Evolutionary conservation across 2,888 invertebrate genomes (phyloP), one percentile per base, ranked within the genome.

Genomic region (Reticulitermes lucifugus): DNA sequence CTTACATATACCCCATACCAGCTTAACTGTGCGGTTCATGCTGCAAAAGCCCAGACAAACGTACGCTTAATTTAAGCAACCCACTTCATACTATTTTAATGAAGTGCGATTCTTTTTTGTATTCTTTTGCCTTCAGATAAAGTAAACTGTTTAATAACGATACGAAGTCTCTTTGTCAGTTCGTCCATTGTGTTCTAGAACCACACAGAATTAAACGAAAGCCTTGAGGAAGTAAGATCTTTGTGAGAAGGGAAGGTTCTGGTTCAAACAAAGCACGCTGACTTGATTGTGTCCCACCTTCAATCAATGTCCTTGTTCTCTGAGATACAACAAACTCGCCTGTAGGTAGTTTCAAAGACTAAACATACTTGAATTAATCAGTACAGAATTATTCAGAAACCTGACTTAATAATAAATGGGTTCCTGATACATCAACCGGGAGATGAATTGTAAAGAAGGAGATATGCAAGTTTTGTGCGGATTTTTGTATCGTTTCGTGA

Each of bases 101-200:
- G 46, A 77, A 77, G 77, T 77, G 75, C 14, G 35, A 77, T 77
- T 77, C 77, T 77, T 77, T 77, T n/a, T 77, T 46, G 25, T n/a
- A 7, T 6, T 77, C n/a, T 46, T 65, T 0, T n/a, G 25, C 65
- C n/a, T 65, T 77, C 22, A 51, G 14, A n/a, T 51, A 77, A 46
- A 77, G 77, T 46, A 73, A 73, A 73, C 41, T 41, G 73, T 41
- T 7, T 73, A 18, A n/a, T 77, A 46, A 46, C 14, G 77, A n/a
- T 35, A 22, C 6, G 46, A n/a, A 21, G 41, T n/a, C 41, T 21
- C 77, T 77, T 77, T 77, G 77, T 77, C 46, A 46, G 46, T 43
- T 35, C 35, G 51, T 46, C 46, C 77, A 77, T 77, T 77, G 46
- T 77, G 77, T n/a, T 41, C 35, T 21, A 46, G 77, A 21, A 10